Percentiles rank a stretch among this genome's conserved stretches.
Evolutionary conservation across 1,140 invertebrate genomes (phyloP).

Genomic region (Neomicropteryx cornuta): DNA sequence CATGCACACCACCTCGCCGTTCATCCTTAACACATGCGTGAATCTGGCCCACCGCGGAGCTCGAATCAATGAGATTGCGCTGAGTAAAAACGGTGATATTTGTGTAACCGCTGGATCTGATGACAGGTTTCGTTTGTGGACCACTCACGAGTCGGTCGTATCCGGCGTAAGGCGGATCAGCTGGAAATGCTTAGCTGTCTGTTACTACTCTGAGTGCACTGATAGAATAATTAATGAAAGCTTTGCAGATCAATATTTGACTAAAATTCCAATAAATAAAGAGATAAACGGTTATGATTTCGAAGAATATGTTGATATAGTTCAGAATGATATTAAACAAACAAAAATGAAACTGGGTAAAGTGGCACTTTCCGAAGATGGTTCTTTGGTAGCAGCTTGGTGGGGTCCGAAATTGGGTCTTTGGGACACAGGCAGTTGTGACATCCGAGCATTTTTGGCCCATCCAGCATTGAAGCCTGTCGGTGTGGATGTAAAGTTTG

Average conservation of each 20-base stretch:
- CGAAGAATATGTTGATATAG: no score
- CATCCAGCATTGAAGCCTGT: conserved; percentile 31
- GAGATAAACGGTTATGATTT: no score
- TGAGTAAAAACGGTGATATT: conserved; percentile 24
- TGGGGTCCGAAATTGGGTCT: conserved; percentile 32
- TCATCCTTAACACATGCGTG: conserved; percentile 28
- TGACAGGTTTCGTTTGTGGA: conserved; percentile 33
- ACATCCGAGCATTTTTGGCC: conserved; percentile 26
- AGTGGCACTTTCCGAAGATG: conserved; percentile 33
- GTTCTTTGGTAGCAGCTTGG: conserved; percentile 37
- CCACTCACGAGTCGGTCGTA: no score
- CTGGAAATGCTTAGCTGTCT: conserved; percentile 29
- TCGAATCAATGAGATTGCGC: conserved; percentile 25
- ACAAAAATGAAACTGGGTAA: conserved; percentile 20
- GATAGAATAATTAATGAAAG: no score
- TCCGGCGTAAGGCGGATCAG: background rate
- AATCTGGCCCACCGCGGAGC: conserved; percentile 31
- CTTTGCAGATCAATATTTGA: no score
- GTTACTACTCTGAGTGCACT: conserved; percentile 37
- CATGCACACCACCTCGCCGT: conserved; percentile 20
- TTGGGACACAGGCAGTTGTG: conserved; percentile 32
- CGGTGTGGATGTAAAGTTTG: conserved; percentile 30
- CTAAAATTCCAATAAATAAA: no score
- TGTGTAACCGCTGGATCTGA: conserved; percentile 29
- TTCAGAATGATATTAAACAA: background rate